A percentile compares a stretch with the other conserved stretches of the same genome.
These are phyloP conservation scores for Neogale vison DNA, from an alignment of 2,113 vertebrate genomes.

Conservation along the genomic window DNA sequence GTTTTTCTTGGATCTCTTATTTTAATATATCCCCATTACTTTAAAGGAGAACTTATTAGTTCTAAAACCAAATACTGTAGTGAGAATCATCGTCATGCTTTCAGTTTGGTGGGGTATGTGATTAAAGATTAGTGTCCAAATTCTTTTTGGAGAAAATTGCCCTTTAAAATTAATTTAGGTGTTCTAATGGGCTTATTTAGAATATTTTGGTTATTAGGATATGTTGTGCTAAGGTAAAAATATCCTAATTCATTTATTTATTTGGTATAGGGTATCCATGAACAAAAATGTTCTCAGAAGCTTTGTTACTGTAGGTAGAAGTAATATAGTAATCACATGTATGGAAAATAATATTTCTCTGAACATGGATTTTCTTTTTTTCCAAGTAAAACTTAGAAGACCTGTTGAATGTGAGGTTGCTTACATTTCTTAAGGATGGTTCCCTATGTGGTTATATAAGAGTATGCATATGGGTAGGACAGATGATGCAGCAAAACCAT, in stretches of 20 bases:
- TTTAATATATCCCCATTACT: neutral
- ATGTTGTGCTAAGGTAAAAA: neutral
- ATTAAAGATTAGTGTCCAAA: conserved; percentile 2
- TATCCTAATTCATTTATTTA: neutral
- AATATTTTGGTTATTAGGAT: neutral
- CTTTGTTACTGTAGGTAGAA: neutral
- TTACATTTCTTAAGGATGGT: neutral
- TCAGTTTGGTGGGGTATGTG: neutral
- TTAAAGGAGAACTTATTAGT: neutral
- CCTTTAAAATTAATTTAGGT: neutral
- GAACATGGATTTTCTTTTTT: neutral
- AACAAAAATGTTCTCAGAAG: neutral
- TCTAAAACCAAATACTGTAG: neutral
- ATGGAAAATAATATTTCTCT: neutral
- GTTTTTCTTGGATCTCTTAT: neutral
- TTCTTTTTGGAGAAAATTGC: neutral
- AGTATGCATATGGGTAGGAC: neutral
- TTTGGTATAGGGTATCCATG: neutral
- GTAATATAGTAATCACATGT: neutral
- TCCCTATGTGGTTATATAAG: neutral
- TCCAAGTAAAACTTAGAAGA: neutral
- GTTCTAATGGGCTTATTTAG: neutral
- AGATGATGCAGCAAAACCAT: neutral
- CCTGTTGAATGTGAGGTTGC: neutral
- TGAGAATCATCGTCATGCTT: conserved; percentile 21